These are phyloP conservation scores for Cydia strobilella DNA, from an alignment of 1,140 invertebrate species.

Conservation along the genomic window DNA sequence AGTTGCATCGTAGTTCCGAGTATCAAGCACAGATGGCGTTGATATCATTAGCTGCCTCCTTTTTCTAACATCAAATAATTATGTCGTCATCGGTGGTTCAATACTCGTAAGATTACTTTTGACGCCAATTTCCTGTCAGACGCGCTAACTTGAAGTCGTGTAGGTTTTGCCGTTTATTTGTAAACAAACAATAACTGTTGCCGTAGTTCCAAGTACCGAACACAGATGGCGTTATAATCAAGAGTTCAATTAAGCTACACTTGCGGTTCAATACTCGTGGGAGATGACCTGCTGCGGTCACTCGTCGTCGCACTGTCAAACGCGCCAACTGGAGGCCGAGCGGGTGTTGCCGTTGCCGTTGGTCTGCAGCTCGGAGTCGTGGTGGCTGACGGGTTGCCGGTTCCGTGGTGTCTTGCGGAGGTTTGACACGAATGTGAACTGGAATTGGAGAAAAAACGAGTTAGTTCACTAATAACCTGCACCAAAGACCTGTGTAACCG, in stretches of 20 bases:
- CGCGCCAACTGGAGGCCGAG: conserved; percentile 53
- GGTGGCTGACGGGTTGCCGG: conserved; percentile 48
- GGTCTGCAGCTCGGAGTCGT: conserved; percentile 64
- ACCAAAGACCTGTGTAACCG: no score
- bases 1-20: background rate
- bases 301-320: conserved; percentile 61
- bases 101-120: background rate
- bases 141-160: background rate
- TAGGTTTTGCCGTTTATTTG: background rate
- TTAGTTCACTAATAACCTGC: background rate
- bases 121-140: background rate
- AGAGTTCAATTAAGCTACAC: background rate
- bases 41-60: background rate
- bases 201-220: background rate
- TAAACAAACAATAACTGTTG: background rate
- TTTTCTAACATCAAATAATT: background rate
- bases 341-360: conserved; percentile 69
- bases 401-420: conserved; percentile 58
- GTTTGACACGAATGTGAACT: conserved; percentile 68
- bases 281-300: conserved; percentile 45
- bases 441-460: conserved; percentile 37
- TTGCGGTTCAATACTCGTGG: conserved; percentile 52
- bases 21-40: background rate
- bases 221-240: background rate
- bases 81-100: no score